Base-by-base conservation (phyloP, 1,140 invertebrate genomes). In the Aphelinus certus region DNA sequence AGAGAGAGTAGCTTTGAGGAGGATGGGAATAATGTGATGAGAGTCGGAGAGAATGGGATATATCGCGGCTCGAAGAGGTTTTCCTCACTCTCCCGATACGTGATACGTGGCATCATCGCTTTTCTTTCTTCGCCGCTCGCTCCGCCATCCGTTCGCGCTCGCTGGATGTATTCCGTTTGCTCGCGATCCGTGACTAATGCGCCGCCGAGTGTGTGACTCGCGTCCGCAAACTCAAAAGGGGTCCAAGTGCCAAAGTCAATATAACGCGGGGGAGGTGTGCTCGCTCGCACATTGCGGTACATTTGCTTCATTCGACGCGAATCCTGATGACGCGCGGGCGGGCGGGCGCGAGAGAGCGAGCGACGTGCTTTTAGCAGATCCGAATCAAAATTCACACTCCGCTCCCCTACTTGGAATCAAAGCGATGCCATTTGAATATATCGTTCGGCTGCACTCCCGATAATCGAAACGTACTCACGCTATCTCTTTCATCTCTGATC, bases 151-250 rank as follows among this genome's bases (percentile, higher is more conserved):
- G 68, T 48, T 46, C 66, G 64, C 65, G 48, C 76, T 58, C 47
- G 66, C 75, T 7, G 57, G 71, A 78, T 81, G 69, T 80, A 80
- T 81, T 81, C 81, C 79, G 80, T 83, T 81, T 83, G 81, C 65
- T 79, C 79, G 77, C 76, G 74, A 78, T 79, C 81, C 79, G 77
- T 79, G 75, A 79, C 82, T 79, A 80, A 80, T 79, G 69, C 60
- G 72, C 74, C 57, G 78, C 75, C 76, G 77, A 75, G 77, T 80
- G 61, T 70, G 79, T 80, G 80, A 79, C 79, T 79, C 75, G 79
- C 70, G 70, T 78, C 61, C 70, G 68, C 66, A 78, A 81, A 66
- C 77, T 61, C 57, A 69, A 80, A 76, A 64, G 71, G 74, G 65
- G 55, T 65, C 63, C 46, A 57, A 77, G 69, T 75, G 75, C 73